A percentile compares a stretch with the other conserved stretches of the same genome.
Evolutionary conservation across 1,140 invertebrate genomes (phyloP).

Genomic region (Drosophila willistoni): DNA sequence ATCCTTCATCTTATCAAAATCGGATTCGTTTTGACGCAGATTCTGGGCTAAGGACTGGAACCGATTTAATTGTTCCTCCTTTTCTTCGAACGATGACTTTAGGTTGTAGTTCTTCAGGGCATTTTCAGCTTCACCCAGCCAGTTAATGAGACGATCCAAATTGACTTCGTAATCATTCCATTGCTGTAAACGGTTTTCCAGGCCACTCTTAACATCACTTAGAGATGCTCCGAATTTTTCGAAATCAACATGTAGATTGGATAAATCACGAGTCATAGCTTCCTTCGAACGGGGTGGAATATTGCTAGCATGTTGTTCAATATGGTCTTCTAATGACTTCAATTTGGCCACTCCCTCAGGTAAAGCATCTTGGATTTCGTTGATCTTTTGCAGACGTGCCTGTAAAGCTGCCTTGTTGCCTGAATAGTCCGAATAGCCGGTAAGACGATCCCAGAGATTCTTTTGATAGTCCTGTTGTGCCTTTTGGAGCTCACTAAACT

Average conservation of each 20-base stretch:
- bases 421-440: slow-evolving; percentile 90
- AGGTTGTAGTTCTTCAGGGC: slow-evolving; percentile 93
- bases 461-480: slow-evolving; percentile 94
- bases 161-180: slow-evolving; percentile 96
- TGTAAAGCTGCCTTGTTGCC: slow-evolving; percentile 91
- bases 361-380: slow-evolving; percentile 90
- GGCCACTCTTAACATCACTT: slow-evolving; percentile 89
- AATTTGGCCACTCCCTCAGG: slow-evolving; percentile 89
- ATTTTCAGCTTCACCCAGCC: slow-evolving; percentile 94
- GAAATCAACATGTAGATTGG: slow-evolving; percentile 90
- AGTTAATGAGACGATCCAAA: slow-evolving; percentile 91
- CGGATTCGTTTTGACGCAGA: slow-evolving; percentile 91
- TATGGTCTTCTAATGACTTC: slow-evolving; percentile 87
- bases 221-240: slow-evolving; percentile 92
- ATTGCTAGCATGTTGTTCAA: slow-evolving; percentile 86
- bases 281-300: slow-evolving; percentile 91
- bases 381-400: slow-evolving; percentile 89
- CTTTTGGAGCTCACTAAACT: slow-evolving; percentile 93
- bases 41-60: slow-evolving; percentile 92
- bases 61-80: slow-evolving; percentile 93
- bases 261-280: slow-evolving; percentile 90
- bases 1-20: slow-evolving; percentile 94
- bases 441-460: slow-evolving; percentile 92
- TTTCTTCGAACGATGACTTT: slow-evolving; percentile 94
- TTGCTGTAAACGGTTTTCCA: slow-evolving; percentile 93